Percentiles rank a stretch among this genome's conserved stretches.
phyloP scores from a whole-genome alignment of 2,888 invertebrate genomes.

The Microctonus hyperodae region DNA sequence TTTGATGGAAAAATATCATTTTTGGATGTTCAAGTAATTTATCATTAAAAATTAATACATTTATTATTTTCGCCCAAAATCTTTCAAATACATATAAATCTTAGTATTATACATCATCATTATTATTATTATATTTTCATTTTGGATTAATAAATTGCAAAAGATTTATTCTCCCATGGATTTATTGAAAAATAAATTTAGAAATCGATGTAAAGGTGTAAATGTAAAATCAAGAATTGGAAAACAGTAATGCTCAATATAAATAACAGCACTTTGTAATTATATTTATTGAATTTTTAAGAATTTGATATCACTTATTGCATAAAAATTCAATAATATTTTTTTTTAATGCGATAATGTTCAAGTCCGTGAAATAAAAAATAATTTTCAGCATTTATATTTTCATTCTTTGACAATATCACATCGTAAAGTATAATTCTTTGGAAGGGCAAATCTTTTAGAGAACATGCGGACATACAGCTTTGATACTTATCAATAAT shows the following conservation, averaged over 20 bases:
- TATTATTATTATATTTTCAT: neutral
- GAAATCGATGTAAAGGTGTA: neutral
- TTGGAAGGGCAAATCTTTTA: neutral
- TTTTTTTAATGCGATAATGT: neutral
- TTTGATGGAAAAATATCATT: no score
- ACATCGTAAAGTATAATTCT: neutral
- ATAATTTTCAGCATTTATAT: neutral
- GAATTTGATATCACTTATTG: neutral
- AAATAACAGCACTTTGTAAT: neutral
- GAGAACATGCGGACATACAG: neutral
- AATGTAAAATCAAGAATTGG: neutral
- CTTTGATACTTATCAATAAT: neutral
- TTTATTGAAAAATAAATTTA: neutral
- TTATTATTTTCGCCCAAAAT: neutral
- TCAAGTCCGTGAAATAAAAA: neutral
- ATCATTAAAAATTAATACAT: neutral
- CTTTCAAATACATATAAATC: neutral
- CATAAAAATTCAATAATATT: neutral
- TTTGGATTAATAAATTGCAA: neutral
- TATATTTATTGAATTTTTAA: neutral
- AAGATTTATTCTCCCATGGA: neutral
- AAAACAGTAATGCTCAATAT: neutral
- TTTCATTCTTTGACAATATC: neutral
- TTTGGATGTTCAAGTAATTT: neutral
- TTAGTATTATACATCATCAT: neutral